Evolutionary conservation across 1,140 invertebrate genomes (phyloP), one percentile per base, ranked within the genome.

Genomic region (Cylas formicarius): DNA sequence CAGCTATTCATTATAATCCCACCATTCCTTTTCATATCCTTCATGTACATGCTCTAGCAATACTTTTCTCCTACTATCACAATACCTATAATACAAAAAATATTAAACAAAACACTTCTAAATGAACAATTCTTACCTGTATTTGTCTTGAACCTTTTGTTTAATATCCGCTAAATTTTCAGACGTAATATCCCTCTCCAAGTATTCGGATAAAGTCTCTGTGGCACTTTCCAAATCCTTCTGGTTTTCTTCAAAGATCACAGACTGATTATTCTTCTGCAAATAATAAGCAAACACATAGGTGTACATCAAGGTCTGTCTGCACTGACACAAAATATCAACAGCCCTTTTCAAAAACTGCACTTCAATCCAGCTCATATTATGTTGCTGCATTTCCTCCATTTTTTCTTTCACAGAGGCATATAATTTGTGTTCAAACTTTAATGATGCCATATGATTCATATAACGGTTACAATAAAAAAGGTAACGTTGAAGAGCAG

Each of bases 361-460:
- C 31, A 96, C 92, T 79, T 99, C 96, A 60, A 98, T 98, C 95
- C 95, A 99, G 32, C 92, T 96, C 94, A 98, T 97, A 63, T 96
- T 96, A 65, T 97, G 92, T 59, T 97, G 92, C 63, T 97, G 93
- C 94, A 99, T 97, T 71, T 97, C 94, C 66, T 97, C 94, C 94
- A 98, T 98, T 72, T 98, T 98, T 59, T 90, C 84, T 67, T 95
- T 92, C 8, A 97, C 87, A 35, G 85, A 86, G 4, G 87, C 86
- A 67, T 94, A 94, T 13, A 94, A 72, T 74, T 97, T 97, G 67
- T 90, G 84, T 69, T 99, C 95, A 71, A 99, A 96, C 70, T 96
- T 95, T 50, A 98, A 76, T 48, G 90, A 95, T 68, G 97, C 92
- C 89, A 97, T 95, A 70, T 98, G 95, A 74, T 98, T 98, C 88